Evolutionary conservation across 2,888 invertebrate species (phyloP).

Genomic region (Perizoma affinitatum): DNA sequence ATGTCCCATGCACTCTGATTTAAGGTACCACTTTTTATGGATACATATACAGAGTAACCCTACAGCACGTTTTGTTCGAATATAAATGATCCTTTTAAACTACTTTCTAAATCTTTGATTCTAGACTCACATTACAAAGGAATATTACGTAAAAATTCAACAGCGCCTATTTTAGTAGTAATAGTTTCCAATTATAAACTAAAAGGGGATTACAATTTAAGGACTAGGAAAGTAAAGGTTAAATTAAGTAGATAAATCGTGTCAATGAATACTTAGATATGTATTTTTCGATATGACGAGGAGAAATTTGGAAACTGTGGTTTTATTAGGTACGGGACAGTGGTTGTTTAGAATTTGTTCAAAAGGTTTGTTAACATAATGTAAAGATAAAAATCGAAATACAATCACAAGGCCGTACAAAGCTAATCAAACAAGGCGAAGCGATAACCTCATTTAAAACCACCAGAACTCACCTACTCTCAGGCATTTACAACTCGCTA

Average conservation of each 20-base stretch:
- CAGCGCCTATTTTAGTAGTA: too few species aligned
- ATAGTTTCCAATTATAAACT: too few species aligned
- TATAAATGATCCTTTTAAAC: constrained; percentile 57
- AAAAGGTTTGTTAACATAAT: too few species aligned
- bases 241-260: too few species aligned
- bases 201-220: too few species aligned
- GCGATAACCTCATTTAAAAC: constrained; percentile 65
- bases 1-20: constrained; percentile 39
- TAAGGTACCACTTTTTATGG: constrained; percentile 46
- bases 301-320: too few species aligned
- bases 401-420: constrained; percentile 38
- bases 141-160: too few species aligned
- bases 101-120: constrained; percentile 54
- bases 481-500: constrained; percentile 39
- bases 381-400: neutral
- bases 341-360: too few species aligned
- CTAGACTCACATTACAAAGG: constrained; percentile 8
- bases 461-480: constrained; percentile 32
- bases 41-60: constrained; percentile 32
- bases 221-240: too few species aligned
- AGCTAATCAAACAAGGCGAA: constrained; percentile 53
- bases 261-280: too few species aligned
- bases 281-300: too few species aligned
- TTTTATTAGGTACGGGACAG: too few species aligned
- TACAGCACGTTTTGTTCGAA: constrained; percentile 49